Evolutionary conservation across 92 coral and sea anemone genomes (phyloP).

Genomic region (Parazoanthus swiftii): DNA sequence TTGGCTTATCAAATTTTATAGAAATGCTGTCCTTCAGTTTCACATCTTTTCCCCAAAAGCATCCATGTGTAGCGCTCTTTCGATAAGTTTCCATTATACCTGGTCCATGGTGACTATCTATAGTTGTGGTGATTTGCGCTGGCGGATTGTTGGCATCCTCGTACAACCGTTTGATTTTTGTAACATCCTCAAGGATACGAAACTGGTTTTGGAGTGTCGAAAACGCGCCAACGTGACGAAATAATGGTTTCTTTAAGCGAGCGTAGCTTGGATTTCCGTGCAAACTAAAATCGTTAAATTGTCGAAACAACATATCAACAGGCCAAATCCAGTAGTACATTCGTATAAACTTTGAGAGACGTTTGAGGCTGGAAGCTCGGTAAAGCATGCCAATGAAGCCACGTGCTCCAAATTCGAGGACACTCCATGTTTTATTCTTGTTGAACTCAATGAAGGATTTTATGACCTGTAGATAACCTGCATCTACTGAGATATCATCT

Average conservation of each 20-base stretch:
- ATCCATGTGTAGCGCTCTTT: constrained; percentile 46
- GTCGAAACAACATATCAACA: constrained; percentile 72
- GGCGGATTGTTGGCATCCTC: constrained; percentile 63
- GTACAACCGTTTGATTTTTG: constrained; percentile 41
- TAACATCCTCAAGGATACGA: constrained; percentile 57
- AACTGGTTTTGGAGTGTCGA: constrained; percentile 71
- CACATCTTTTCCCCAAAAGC: constrained; percentile 66
- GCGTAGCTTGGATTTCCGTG: constrained; percentile 69
- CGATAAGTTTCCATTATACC: constrained; percentile 47
- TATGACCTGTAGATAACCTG: constrained; percentile 58
- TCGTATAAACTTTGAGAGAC: constrained; percentile 61
- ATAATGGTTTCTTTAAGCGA: constrained; percentile 61
- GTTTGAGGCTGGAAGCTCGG: constrained; percentile 51
- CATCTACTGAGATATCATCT: constrained; percentile 62
- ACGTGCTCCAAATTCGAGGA: constrained; percentile 74
- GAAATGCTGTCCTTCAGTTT: constrained; percentile 51
- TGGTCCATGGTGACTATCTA: constrained; percentile 18
- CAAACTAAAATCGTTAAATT: constrained; percentile 70
- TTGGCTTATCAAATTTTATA: constrained; percentile 51
- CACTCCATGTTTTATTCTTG: constrained; percentile 63
- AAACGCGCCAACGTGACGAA: constrained; percentile 68
- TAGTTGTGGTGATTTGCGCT: constrained; percentile 57
- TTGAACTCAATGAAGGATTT: constrained; percentile 52
- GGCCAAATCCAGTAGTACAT: constrained; percentile 84
- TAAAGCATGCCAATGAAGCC: constrained; percentile 87